These are phyloP conservation scores for Bolinopsis microptera DNA, from an alignment of 37 sponge, comb jelly and placozoan species.

Conservation along the genomic window DNA sequence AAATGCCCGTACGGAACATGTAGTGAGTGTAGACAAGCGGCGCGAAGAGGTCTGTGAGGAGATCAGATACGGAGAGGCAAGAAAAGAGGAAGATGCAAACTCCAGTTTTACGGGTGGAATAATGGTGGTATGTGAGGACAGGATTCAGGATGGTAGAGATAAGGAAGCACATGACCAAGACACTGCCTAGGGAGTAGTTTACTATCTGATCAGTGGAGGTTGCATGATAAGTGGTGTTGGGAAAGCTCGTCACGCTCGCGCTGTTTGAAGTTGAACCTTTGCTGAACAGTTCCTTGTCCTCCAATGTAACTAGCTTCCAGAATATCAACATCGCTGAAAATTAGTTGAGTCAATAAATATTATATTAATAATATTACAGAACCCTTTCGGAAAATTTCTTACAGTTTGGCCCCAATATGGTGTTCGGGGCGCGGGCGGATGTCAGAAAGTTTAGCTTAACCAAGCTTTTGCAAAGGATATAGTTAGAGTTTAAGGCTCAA, in stretches of 20 bases:
- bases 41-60: background rate
- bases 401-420: no score
- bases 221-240: background rate
- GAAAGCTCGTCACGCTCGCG: background rate
- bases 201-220: background rate
- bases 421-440: no score
- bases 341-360: no score
- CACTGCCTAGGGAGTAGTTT: background rate
- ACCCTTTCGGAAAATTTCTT: no score
- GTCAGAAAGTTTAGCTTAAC: no score
- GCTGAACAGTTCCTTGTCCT: conserved; percentile 10
- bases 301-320: background rate
- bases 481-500: no score
- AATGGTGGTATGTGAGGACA: background rate
- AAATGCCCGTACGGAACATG: background rate
- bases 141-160: background rate
- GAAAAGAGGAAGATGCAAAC: background rate
- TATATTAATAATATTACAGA: no score
- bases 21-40: background rate
- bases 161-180: background rate
- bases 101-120: background rate
- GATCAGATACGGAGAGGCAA: background rate
- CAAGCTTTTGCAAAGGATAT: no score
- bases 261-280: background rate
- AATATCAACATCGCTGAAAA: background rate